Evolutionary conservation across 2,888 invertebrate genomes (phyloP), one percentile per base, ranked within the genome.

Genomic region (Noctua janthe): DNA sequence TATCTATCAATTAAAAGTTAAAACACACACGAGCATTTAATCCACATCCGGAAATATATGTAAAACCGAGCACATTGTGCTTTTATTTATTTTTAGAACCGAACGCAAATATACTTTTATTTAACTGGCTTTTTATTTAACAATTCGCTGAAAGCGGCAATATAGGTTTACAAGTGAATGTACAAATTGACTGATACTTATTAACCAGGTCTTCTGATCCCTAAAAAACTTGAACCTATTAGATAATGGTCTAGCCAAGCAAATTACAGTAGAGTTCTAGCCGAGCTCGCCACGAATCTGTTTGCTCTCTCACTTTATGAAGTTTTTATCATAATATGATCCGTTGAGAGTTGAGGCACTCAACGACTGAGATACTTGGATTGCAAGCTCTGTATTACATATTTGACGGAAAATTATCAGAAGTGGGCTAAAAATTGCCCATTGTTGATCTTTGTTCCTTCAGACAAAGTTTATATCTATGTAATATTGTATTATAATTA

Each of bases 221-320:
- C 29, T 71, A 66, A 87, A 74, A 80, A 85, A 62, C 43, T 66
- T 20, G 17, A 23, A 64, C 20, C 35, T 62, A 29, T 66, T 72
- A 59, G 29, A 54, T 59, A 76, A 71, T 66, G 35, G 71, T 69
- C 35, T 43, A 69, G 59, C 17, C 17, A 49, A 54, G 69, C 2
- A 84, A 77, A 74, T 77, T 80, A 69, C 69, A 43, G 54, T 11
- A 17, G 35, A 76, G 39, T 82, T 76, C 76, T 71, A 81, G 76
- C 71, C 6, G 49, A 76, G 81, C 39, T 82, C 47, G 62, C 13
- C 54, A 23, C 35, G 20, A 77, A 81, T 82, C 77, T 81, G 81
- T 78, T 86, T 74, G 49, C 62, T 2, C 49, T 74, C 69, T 74
- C 43, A 81, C 39, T 79, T 83, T 71, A 81, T 88, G 76, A 88